These are phyloP conservation scores for Drosophila basisetae DNA, from an alignment of 2,888 invertebrate genomes.

Conservation along the genomic window DNA sequence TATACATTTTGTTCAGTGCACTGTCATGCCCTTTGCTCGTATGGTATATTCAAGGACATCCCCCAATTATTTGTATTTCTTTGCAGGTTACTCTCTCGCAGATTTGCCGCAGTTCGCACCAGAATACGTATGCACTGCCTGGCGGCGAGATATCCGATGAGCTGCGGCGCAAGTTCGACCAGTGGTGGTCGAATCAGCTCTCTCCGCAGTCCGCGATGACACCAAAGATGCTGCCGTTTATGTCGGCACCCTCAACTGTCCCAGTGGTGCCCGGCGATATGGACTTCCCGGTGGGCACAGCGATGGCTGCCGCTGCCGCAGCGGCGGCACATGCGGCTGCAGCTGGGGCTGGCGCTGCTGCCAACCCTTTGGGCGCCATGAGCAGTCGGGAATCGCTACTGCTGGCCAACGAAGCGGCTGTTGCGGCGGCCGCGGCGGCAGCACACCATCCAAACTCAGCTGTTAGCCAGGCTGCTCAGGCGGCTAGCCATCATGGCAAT, in stretches of 20 bases:
- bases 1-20: not conserved
- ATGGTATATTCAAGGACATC: not conserved
- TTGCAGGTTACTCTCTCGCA: conserved; percentile 92
- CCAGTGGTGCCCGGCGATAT: conserved; percentile 82
- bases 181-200: conserved; percentile 94
- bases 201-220: conserved; percentile 87
- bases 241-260: conserved; percentile 81
- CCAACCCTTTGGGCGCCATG: conserved; percentile 68
- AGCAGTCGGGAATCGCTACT: conserved; percentile 79
- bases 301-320: conserved; percentile 86
- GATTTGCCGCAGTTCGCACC: conserved; percentile 91
- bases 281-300: conserved; percentile 84
- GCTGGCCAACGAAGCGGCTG: conserved; percentile 76
- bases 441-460: conserved; percentile 72
- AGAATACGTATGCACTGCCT: conserved; percentile 88
- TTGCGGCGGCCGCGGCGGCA: conserved; percentile 66
- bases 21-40: too few species aligned
- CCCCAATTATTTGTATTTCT: not conserved
- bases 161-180: conserved; percentile 94
- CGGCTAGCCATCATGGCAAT: conserved; percentile 73
- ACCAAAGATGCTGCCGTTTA: conserved; percentile 86
- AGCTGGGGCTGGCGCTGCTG: conserved; percentile 63
- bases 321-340: conserved; percentile 85
- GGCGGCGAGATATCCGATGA: conserved; percentile 93
- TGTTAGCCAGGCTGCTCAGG: conserved; percentile 55